A percentile compares a stretch with the other conserved stretches of the same genome.
Conservation (phyloP, 2,888 invertebrate genomes). For the Xestia xanthographa region DNA sequence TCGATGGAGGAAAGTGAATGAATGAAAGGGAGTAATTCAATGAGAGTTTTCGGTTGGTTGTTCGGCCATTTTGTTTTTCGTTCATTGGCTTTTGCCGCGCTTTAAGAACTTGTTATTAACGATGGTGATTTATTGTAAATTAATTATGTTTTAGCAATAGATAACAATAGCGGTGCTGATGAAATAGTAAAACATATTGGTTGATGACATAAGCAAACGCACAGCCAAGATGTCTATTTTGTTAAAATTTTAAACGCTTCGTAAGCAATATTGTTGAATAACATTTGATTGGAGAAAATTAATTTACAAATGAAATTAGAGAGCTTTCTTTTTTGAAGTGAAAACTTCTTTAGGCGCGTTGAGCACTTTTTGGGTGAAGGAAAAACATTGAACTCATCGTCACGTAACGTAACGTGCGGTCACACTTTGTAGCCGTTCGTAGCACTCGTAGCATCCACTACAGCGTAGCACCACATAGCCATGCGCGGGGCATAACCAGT, state of each 20-base stretch:
- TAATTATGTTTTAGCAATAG: not conserved
- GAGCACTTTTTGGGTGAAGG: no score
- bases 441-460: no score
- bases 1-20: slow-evolving; percentile 10
- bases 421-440: no score
- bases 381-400: no score
- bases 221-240: not conserved
- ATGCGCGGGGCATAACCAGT: no score
- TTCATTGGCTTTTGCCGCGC: not conserved
- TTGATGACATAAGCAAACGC: not conserved
- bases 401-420: no score
- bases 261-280: no score
- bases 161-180: no score
- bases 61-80: slow-evolving; percentile 6
- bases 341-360: no score
- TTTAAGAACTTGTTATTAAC: not conserved
- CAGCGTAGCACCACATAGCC: no score
- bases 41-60: not conserved
- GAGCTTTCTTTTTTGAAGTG: no score
- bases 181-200: not conserved
- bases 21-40: not conserved
- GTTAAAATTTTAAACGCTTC: not conserved
- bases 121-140: not conserved
- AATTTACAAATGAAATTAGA: not conserved
- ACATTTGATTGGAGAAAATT: not conserved